Conservation (phyloP, 2,888 invertebrate species). For the Bursaphelenchus okinawaensis region DNA sequence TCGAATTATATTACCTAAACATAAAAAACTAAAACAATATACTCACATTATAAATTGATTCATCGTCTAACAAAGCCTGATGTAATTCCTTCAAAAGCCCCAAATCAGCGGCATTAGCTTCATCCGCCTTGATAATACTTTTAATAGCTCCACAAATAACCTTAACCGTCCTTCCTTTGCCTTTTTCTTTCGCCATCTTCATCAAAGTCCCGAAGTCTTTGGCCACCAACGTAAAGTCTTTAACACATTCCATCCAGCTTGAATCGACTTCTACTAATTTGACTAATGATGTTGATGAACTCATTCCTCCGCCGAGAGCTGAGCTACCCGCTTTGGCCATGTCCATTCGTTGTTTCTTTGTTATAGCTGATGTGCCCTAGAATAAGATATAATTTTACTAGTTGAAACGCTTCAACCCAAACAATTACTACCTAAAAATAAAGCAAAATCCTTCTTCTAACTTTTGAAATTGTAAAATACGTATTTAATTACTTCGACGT, state of each 20-base stretch:
- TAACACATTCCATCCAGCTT: conserved; percentile 10
- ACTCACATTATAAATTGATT: neutral
- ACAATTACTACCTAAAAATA: no score
- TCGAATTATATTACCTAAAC: neutral
- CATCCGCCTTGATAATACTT: conserved; percentile 3
- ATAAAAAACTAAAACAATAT: neutral
- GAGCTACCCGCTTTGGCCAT: neutral
- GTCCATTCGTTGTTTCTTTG: neutral
- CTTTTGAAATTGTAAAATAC: no score
- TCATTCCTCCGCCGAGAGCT: neutral
- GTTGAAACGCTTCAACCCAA: no score
- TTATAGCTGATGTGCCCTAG: neutral
- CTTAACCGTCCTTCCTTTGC: conserved; percentile 13
- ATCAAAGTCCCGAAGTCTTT: neutral
- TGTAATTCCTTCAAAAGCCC: conserved; percentile 6
- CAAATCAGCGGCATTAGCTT: neutral
- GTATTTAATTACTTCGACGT: no score
- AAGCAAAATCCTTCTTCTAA: no score
- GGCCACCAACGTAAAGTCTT: conserved; percentile 4
- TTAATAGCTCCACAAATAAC: conserved; percentile 14
- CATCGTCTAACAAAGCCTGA: conserved; percentile 5
- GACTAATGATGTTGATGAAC: neutral
- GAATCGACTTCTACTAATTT: neutral
- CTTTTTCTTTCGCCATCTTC: conserved; percentile 2
- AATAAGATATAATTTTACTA: no score